phyloP scores from a whole-genome alignment of 2,797 vertebrate species.

The Trematomus bernacchii region DNA sequence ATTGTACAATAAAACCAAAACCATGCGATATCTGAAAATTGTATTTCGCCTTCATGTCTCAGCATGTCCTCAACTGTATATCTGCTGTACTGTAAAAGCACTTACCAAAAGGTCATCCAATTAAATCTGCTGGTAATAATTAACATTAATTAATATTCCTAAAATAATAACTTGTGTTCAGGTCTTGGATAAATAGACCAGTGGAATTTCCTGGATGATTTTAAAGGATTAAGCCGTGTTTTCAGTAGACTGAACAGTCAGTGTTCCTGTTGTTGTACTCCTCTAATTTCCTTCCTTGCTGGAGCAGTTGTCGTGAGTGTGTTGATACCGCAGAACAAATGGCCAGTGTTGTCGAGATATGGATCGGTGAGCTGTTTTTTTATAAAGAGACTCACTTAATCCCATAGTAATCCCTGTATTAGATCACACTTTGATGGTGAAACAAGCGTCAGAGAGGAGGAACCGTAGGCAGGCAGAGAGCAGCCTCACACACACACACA shows the following conservation, averaged over 20 bases:
- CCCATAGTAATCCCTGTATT: slow-evolving; percentile 74
- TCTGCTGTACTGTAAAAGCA: not conserved
- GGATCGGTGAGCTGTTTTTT: slow-evolving; percentile 64
- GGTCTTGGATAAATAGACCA: not conserved
- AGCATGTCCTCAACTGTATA: too few relatives aligned
- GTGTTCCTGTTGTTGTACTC: not conserved
- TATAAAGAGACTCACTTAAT: slow-evolving; percentile 71
- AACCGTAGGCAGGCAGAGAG: slow-evolving; percentile 42
- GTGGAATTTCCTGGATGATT: not conserved
- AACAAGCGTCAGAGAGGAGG: slow-evolving; percentile 49
- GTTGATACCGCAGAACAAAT: slow-evolving; percentile 58
- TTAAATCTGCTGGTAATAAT: not conserved
- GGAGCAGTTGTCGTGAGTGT: slow-evolving; percentile 24
- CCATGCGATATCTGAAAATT: too few relatives aligned
- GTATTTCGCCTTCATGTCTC: too few relatives aligned
- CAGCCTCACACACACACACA: slow-evolving; percentile 33
- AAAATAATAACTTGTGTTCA: not conserved
- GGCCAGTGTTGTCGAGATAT: slow-evolving; percentile 46
- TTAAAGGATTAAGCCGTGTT: not conserved
- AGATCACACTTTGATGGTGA: slow-evolving; percentile 72
- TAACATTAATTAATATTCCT: not conserved
- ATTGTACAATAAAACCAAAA: too few relatives aligned
- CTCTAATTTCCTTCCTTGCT: slow-evolving; percentile 21
- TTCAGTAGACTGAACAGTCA: slow-evolving; percentile 1
- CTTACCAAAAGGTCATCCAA: too few relatives aligned